Evolutionary conservation across 1,140 invertebrate genomes (phyloP).

Genomic region (Coboldia fuscipes): DNA sequence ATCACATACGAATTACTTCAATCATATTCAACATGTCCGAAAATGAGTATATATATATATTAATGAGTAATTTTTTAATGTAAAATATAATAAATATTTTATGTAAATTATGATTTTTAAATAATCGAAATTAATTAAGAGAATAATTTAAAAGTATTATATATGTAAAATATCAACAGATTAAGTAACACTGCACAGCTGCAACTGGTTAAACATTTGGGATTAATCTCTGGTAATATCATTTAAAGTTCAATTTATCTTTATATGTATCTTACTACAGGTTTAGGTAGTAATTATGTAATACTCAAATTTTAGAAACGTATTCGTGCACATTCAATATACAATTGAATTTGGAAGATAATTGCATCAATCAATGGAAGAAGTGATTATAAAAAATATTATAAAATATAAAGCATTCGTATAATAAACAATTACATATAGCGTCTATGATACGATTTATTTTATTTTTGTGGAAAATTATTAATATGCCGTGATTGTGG

Average conservation of each 20-base stretch:
- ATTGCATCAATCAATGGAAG: neutral
- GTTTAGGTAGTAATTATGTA: no score
- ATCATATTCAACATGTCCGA: neutral
- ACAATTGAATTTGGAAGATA: neutral
- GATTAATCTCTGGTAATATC: no score
- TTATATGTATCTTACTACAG: no score
- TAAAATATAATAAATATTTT: neutral
- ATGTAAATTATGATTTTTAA: neutral
- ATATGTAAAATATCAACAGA: no score
- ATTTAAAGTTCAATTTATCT: no score
- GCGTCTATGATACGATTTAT: neutral
- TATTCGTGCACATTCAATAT: no score
- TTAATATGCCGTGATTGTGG: conserved; percentile 29
- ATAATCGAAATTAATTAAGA: no score
- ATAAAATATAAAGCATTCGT: neutral
- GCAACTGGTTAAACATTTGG: no score
- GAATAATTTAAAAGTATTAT: no score
- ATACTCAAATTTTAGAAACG: no score
- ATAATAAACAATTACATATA: neutral
- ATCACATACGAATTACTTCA: neutral
- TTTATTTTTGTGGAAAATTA: neutral
- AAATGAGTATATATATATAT: neutral
- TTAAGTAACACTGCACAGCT: no score
- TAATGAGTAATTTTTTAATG: neutral
- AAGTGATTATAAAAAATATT: neutral